Evolutionary conservation across 2,888 invertebrate genomes (phyloP), one percentile per base, ranked within the genome.

Genomic region (Torymus auratus): DNA sequence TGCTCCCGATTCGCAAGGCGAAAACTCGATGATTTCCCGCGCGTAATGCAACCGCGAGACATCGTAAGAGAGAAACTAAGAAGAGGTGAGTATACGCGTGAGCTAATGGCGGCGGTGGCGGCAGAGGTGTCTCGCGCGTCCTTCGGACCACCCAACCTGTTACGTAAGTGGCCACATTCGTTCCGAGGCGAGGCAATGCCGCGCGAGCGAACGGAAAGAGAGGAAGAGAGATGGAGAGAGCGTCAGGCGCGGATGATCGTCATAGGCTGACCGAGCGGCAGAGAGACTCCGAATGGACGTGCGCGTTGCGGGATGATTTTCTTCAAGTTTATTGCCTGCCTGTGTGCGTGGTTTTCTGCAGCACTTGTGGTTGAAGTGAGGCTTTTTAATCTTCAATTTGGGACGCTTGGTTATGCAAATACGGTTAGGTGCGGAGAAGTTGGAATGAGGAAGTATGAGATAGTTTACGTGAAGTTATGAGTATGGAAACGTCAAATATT

Each of bases 111-210:
- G 76, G 75, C 56, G 55, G 71, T 23, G 71, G 74, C 71, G 68
- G 74, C 58, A 78, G 84, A 85, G 84, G 85, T 85, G 86, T 86
- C 85, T 84, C 83, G 81, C 17, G 67, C 83, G 81, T 67, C 64
- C 77, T 74, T 78, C 77, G 83, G 86, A 86, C 88, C 88, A 87
- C 87, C 86, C 86, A 85, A 83, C 77, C 87, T 81, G 86, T 88
- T 86, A 86, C 86, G 84, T 87, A 86, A 87, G 84, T 83, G 81
- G 80, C 85, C 75, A 80, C 78, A 78, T 78, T 82, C 72, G 75
- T 17, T 71, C 76, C 74, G 77, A 64, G 70, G 62, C 83, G 84
- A 84, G 78, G 85, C 85, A 80, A 73, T 78, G 67, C 62, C 52
- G 81, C 62, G 79, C 65, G n/a, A 75, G 78, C 72, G 41, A 58